These are phyloP conservation scores for Drosophila helvetica DNA, from an alignment of 2,888 invertebrate genomes.

Conservation along the genomic window DNA sequence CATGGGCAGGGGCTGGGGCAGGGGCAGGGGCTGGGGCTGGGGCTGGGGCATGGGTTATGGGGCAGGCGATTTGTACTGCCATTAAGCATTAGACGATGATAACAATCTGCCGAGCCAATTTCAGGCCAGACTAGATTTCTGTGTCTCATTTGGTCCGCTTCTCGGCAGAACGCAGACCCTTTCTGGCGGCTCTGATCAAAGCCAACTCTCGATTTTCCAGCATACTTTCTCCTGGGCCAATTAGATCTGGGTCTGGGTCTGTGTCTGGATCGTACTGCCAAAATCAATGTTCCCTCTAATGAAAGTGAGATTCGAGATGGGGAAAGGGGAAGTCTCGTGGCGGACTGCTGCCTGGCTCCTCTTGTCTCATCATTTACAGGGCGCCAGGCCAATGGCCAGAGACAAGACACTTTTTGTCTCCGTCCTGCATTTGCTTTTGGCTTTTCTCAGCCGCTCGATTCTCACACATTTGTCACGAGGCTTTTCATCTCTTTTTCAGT, in stretches of 20 bases:
- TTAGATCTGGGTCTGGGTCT: neutral
- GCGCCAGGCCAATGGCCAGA: constrained; percentile 4
- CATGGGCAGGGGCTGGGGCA: neutral
- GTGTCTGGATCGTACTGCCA: neutral
- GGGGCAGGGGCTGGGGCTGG: neutral
- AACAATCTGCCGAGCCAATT: constrained; percentile 60
- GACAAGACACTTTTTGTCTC: neutral
- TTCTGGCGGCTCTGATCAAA: constrained; percentile 18
- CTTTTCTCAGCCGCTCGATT: constrained; percentile 46
- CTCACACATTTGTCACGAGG: constrained; percentile 73
- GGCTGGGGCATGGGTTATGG: neutral
- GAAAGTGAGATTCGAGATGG: neutral
- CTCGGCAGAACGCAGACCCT: constrained; percentile 6
- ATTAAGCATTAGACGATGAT: constrained; percentile 54
- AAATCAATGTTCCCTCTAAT: neutral
- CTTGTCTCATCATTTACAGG: no score
- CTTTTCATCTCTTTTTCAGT: constrained; percentile 29
- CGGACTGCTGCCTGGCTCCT: no score
- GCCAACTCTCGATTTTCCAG: constrained; percentile 22
- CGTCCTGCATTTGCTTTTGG: constrained; percentile 16
- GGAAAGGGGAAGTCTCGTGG: no score
- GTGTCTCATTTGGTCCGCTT: constrained; percentile 26
- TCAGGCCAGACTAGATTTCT: constrained; percentile 68
- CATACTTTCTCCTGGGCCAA: constrained; percentile 23
- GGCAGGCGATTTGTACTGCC: constrained; percentile 10